phyloP scores from a whole-genome alignment of 2,888 invertebrate genomes.

The Epistrophe eligans region DNA sequence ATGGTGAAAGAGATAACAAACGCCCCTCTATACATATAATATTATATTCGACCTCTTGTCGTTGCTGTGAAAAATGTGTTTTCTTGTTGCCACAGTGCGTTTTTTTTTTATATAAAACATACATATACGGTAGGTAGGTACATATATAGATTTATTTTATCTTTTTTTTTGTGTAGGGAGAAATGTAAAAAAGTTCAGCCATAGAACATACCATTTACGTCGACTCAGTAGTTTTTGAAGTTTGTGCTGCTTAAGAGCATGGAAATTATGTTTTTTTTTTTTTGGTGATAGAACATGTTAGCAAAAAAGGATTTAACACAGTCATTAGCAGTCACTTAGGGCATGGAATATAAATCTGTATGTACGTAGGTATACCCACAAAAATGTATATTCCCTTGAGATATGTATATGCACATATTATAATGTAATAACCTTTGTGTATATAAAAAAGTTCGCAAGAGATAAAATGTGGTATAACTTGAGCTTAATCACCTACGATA shows the following conservation, averaged over 20 bases:
- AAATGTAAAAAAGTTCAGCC: slow-evolving; percentile 20
- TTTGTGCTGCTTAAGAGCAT: slow-evolving; percentile 54
- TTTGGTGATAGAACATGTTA: slow-evolving; percentile 1
- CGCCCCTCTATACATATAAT: background rate
- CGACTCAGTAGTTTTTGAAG: slow-evolving; percentile 60
- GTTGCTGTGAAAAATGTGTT: slow-evolving; percentile 43
- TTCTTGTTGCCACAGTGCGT: slow-evolving; percentile 20
- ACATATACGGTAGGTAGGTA: background rate
- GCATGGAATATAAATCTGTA: background rate
- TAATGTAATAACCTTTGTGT: slow-evolving; percentile 30
- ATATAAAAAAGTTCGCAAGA: background rate
- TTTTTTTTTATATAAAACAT: background rate
- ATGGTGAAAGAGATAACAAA: slow-evolving; percentile 37
- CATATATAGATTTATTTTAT: background rate
- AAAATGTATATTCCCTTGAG: background rate
- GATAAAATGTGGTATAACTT: slow-evolving; percentile 26
- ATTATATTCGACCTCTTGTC: slow-evolving; percentile 21
- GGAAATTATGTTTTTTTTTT: slow-evolving; percentile 47
- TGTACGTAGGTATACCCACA: background rate
- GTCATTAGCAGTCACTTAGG: slow-evolving; percentile 72
- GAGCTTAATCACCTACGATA: slow-evolving; percentile 5
- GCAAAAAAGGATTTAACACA: slow-evolving; percentile 44
- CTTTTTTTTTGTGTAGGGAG: background rate
- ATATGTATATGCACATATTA: background rate
- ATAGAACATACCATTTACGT: slow-evolving; percentile 38